Evolutionary conservation across 2,113 vertebrate genomes (phyloP), one percentile per base, ranked within the genome.

Genomic region (Dryoscopus gambensis): DNA sequence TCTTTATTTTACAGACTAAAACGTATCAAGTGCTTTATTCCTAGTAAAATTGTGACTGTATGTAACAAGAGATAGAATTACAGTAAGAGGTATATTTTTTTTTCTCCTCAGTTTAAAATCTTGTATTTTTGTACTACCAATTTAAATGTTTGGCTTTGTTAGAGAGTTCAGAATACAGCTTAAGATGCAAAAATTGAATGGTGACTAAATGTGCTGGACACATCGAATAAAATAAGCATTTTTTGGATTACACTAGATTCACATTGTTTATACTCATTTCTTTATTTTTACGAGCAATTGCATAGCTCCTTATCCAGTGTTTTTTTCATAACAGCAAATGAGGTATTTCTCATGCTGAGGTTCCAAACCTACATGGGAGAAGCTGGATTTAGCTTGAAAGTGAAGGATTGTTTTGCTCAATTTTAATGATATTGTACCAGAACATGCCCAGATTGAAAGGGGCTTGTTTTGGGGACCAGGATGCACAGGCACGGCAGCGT

Each of bases 181-280:
- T 67, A 63, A 91, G 52, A 91, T 84, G 89, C 80, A 91, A 67
- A 83, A 74, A 79, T 33, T 77, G 94, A 95, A 87, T 76, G 89
- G 87, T 91, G 67, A 96, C n/a, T 80, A 70, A 94, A 97, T 97
- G 95, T 97, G 96, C 94, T 97, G 96, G 95, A 95, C 96, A 95
- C 95, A 96, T 97, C 88, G 84, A 97, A 97, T 97, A 97, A 97
- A 97, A 92, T 35, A 93, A 93, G 28, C 86, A 67, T 96, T 97
- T 97, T 97, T 91, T 35, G 44, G 90, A 90, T 62, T 80, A 71
- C 13, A 33, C n/a, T 84, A 64, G 59, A 46, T 81, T 93, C 42
- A 64, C 9, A 35, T 47, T 67, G 71, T 89, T 84, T 88, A 74
- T 86, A 57, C 14, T 81, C 0, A 20, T 75, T 49, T 96, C 17